Percentiles rank a stretch among this genome's conserved stretches.
Conservation (phyloP, 1,140 invertebrate species). For the Leptestheria dahalacensis region DNA sequence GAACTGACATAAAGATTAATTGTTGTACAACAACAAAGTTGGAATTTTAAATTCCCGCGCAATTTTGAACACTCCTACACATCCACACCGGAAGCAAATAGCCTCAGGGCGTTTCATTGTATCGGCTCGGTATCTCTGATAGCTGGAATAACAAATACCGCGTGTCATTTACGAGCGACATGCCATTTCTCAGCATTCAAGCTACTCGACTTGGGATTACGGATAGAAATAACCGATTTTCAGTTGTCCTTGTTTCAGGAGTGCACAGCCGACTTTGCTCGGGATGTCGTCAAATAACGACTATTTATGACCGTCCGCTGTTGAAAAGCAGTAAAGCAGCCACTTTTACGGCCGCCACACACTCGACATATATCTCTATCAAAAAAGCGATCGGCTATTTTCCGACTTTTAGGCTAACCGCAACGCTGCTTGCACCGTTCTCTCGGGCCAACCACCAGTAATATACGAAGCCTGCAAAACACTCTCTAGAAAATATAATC, state of each 20-base stretch:
- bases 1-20: background rate
- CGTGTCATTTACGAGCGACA: background rate
- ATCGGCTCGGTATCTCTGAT: background rate
- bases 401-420: no score
- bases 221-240: background rate
- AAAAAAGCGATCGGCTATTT: no score
- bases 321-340: background rate
- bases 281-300: background rate
- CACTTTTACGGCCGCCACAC: background rate
- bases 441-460: no score
- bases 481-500: no score
- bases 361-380: background rate
- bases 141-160: background rate
- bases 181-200: background rate
- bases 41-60: no score
- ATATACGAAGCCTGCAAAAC: no score
- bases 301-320: background rate
- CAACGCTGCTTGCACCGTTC: no score
- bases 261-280: no score
- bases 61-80: no score
- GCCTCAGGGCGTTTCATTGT: background rate
- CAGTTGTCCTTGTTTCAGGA: no score
- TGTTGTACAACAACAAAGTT: background rate
- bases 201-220: background rate
- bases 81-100: no score